Evolutionary conservation across 2,113 vertebrate species (phyloP).

Genomic region (Gymnogyps californianus): DNA sequence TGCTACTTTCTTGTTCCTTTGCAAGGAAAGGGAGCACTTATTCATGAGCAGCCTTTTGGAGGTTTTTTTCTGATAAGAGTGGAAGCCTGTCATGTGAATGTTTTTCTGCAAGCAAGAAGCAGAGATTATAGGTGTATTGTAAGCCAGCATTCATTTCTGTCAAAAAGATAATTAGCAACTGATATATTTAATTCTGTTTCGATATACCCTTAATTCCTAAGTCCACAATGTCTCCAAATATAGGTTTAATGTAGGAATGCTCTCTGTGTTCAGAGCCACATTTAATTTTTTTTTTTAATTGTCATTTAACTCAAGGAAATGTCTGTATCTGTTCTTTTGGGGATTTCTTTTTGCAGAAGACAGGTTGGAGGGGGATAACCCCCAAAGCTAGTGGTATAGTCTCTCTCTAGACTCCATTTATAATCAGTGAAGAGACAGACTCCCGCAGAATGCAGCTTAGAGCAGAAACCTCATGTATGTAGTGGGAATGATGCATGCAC

Average conservation of each 20-base stretch:
- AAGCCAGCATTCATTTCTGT: not conserved
- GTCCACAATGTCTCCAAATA: not conserved
- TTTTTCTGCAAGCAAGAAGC: not conserved
- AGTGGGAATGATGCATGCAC: not conserved
- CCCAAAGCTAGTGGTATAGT: not conserved
- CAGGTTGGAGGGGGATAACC: not conserved
- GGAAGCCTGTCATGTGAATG: not conserved
- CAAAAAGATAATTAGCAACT: not conserved
- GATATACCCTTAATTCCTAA: not conserved
- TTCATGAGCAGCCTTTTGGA: not conserved
- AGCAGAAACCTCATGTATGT: not conserved
- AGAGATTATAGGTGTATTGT: not conserved
- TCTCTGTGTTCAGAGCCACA: not conserved
- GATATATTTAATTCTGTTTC: not conserved
- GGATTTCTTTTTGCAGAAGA: not conserved
- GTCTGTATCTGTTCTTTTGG: not conserved
- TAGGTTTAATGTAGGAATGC: not conserved
- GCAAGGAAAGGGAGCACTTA: not conserved
- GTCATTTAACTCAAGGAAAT: not conserved
- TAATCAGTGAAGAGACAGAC: not conserved
- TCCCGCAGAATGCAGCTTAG: not conserved
- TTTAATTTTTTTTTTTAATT: not conserved
- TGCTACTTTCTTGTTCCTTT: not conserved
- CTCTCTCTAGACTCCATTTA: not conserved
- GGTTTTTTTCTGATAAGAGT: not conserved